These are phyloP conservation scores for Limenitis camilla DNA, from an alignment of 2,888 invertebrate genomes.

Conservation along the genomic window DNA sequence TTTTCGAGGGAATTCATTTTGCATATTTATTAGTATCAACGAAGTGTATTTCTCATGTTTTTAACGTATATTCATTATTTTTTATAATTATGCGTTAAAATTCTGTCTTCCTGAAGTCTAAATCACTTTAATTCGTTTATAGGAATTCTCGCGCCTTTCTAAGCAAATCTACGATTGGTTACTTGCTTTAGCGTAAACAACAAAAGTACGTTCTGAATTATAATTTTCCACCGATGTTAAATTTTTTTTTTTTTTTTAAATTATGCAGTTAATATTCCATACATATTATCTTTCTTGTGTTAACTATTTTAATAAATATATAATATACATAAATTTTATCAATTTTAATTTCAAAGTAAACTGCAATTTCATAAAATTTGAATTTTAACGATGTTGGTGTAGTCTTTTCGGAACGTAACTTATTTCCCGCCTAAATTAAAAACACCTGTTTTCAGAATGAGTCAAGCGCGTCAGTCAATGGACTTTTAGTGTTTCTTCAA, in stretches of 20 bases:
- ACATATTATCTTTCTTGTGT: too few relatives aligned
- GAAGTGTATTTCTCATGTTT: neutral
- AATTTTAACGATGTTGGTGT: neutral
- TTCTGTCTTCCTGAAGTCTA: too few relatives aligned
- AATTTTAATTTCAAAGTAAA: neutral
- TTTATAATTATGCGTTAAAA: too few relatives aligned
- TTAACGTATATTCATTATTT: too few relatives aligned
- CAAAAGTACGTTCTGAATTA: neutral
- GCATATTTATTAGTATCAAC: neutral
- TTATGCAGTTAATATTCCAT: too few relatives aligned
- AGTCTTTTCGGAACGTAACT: conserved; percentile 16
- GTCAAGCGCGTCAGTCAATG: too few relatives aligned
- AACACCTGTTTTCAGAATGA: neutral
- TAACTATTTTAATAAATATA: too few relatives aligned
- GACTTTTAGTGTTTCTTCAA: too few relatives aligned
- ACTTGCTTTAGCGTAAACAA: too few relatives aligned
- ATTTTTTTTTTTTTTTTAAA: too few relatives aligned
- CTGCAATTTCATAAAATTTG: neutral
- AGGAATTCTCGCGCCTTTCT: conserved; percentile 7
- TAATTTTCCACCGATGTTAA: neutral
- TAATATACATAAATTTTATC: too few relatives aligned
- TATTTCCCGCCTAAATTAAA: conserved; percentile 23
- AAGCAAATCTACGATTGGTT: neutral
- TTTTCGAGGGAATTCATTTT: conserved; percentile 6
- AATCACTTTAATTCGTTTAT: too few relatives aligned